Evolutionary conservation across 2,888 invertebrate genomes (phyloP), one percentile per base, ranked within the genome.

Genomic region (Andrena bucephala): DNA sequence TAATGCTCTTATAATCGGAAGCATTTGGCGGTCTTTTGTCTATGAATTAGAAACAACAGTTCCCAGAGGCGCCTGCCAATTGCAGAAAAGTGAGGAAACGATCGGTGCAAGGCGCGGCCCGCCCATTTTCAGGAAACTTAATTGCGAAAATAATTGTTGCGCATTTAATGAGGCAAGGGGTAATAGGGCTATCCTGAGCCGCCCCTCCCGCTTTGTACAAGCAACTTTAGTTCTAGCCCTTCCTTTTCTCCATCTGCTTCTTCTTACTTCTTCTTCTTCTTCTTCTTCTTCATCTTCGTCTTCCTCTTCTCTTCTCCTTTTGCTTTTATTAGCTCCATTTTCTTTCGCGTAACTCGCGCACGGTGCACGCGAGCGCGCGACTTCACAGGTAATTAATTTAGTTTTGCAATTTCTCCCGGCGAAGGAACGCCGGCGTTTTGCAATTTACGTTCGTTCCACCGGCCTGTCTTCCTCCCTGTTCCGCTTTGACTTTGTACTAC

Each of bases 311-410:
- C 42, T 76, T 79, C 70, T 71, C 73, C 79, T 83, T 78, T 73
- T 82, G 83, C 85, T 85, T 87, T 86, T 87, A 87, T 89, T 83
- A 85, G 77, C 86, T 72, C 70, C 65, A 81, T 80, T 88, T 82
- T 86, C 85, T 73, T 77, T 69, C 85, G 73, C 66, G 77, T 85
- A 86, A 83, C 82, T 74, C 81, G 78, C 77, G 73, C 80, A 68
- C 84, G 81, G 78, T 74, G 71, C 80, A 69, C 85, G 81, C 81
- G 77, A 80, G 77, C 83, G 73, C 81, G 75, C 83, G 79, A 83
- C 83, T 89, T 90, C 87, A 87, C 89, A 89, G 89, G 87, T 92
- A 92, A 93, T 93, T 93, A 92, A 93, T 92, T 92, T 90, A 92
- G 88, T 92, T 92, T 92, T 87, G 86, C 90, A 90, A 91, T 92